Base-by-base conservation (phyloP, 2,797 vertebrate genomes). In the Sebastes steindachneri region DNA sequence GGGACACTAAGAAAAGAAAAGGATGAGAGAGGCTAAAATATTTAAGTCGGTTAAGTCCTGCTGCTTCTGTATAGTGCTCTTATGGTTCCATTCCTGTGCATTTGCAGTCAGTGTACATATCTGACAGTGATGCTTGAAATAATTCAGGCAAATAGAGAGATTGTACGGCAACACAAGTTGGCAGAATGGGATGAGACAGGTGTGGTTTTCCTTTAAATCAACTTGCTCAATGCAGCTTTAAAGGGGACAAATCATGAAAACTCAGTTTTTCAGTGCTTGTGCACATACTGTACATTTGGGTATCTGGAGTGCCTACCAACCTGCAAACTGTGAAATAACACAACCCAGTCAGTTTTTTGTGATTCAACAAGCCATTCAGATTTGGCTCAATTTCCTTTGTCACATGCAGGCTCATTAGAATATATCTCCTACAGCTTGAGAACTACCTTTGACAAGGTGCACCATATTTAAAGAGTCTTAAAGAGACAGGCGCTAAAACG, bases 131-230 rank as follows among this genome's bases (percentile, higher is more conserved):
- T 31, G 9, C 19, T 19, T 71, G 53, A 69, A 41, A 62, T 54
- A 5, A 58, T 70, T 70, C 73, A 51, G 26, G 15, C 15, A 59
- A 45, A 65, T 5, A 17, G 28, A 25, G 3, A 7, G 60, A 75
- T 58, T 68, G 9, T 12, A 45, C 0, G 0, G 25, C 31, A 21
- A 35, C 29, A 60, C 2, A 35, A 31, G n/a, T 48, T 66, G 51
- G 57, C 70, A 62, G 35, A 69, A 54, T 28, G 21, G n/a, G 51
- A 35, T 65, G 66, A 72, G 76, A 59, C 76, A 80, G 25, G 48
- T 84, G 68, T 48, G 41, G 77, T 45, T 75, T 53, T 68, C n/a
- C 53, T 64, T 53, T 33, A 33, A 62, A 79, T 31, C 5, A 69
- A 60, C 62, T 51, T 33, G 3, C 45, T 12, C 48, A 37, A 7